Evolutionary conservation across 1,140 invertebrate species (phyloP).

Genomic region (Aradophagus sp.): DNA sequence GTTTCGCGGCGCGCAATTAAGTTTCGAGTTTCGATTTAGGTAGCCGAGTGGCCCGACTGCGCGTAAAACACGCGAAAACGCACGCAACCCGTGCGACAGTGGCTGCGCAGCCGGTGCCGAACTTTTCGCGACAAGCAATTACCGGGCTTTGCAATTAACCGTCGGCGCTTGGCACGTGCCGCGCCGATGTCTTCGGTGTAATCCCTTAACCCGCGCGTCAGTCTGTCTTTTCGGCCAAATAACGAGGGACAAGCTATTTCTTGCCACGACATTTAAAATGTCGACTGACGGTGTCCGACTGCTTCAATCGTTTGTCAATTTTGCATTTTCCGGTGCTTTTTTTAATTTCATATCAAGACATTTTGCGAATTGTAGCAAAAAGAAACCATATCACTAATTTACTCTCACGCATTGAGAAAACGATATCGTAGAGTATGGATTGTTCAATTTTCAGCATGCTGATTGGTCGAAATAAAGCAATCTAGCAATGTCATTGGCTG

Average conservation of each 20-base stretch:
- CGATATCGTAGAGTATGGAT: too few relatives aligned
- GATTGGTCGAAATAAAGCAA: too few relatives aligned
- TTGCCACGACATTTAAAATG: conserved; percentile 3
- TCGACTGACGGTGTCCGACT: not conserved
- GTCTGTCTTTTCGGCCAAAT: conserved; percentile 62
- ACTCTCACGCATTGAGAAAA: too few relatives aligned
- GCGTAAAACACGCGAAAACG: conserved; percentile 44
- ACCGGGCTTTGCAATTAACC: conserved; percentile 67
- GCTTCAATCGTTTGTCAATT: too few relatives aligned
- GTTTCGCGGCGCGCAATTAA: conserved; percentile 39
- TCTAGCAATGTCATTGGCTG: too few relatives aligned
- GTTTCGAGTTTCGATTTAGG: conserved; percentile 44
- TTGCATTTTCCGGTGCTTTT: too few relatives aligned
- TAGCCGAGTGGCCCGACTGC: conserved; percentile 2
- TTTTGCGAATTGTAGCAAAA: too few relatives aligned
- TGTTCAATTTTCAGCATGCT: too few relatives aligned
- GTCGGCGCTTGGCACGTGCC: conserved; percentile 58
- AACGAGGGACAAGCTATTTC: conserved; percentile 42
- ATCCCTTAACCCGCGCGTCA: conserved; percentile 64
- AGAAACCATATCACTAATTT: too few relatives aligned
- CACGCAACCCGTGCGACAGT: conserved; percentile 7
- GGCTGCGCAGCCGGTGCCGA: conserved; percentile 43
- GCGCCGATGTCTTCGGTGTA: conserved; percentile 63
- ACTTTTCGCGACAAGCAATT: conserved; percentile 67
- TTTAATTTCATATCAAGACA: too few relatives aligned